Evolutionary conservation across 1,140 invertebrate species (phyloP).

Genomic region (Pseudomyrmex flavicornis): DNA sequence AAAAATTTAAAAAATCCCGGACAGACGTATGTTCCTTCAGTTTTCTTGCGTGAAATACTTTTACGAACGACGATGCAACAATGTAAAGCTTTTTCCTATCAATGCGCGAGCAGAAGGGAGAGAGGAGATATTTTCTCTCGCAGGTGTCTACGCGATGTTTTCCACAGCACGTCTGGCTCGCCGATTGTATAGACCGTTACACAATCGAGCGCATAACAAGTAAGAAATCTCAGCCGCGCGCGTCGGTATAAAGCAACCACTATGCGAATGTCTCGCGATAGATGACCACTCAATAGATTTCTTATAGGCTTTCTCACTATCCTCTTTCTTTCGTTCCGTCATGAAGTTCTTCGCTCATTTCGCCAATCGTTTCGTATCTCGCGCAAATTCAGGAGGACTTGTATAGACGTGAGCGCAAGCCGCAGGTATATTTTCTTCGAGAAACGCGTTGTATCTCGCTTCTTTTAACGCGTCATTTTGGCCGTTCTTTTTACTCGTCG

Average conservation of each 20-base stretch:
- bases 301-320: slow-evolving; percentile 21
- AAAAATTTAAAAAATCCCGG: not conserved
- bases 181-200: slow-evolving; percentile 51
- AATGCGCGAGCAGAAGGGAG: not conserved
- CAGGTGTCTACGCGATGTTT: slow-evolving; percentile 34
- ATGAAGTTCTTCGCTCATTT: not conserved
- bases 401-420: too few species aligned
- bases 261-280: slow-evolving; percentile 33
- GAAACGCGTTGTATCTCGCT: not conserved
- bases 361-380: not conserved
- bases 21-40: not conserved
- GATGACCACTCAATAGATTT: slow-evolving; percentile 38
- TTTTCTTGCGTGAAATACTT: not conserved
- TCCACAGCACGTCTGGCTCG: slow-evolving; percentile 22
- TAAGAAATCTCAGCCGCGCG: slow-evolving; percentile 37
- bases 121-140: not conserved
- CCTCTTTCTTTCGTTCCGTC: not conserved
- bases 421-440: not conserved
- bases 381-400: not conserved
- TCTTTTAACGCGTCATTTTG: not conserved
- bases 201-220: slow-evolving; percentile 49
- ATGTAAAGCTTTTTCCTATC: not conserved
- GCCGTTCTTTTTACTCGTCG: not conserved
- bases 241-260: slow-evolving; percentile 20
- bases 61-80: not conserved